A percentile compares a stretch with the other conserved stretches of the same genome.
These are phyloP conservation scores for Apistogramma diplotaenia DNA, from an alignment of 2,113 vertebrate species.

Conservation along the genomic window DNA sequence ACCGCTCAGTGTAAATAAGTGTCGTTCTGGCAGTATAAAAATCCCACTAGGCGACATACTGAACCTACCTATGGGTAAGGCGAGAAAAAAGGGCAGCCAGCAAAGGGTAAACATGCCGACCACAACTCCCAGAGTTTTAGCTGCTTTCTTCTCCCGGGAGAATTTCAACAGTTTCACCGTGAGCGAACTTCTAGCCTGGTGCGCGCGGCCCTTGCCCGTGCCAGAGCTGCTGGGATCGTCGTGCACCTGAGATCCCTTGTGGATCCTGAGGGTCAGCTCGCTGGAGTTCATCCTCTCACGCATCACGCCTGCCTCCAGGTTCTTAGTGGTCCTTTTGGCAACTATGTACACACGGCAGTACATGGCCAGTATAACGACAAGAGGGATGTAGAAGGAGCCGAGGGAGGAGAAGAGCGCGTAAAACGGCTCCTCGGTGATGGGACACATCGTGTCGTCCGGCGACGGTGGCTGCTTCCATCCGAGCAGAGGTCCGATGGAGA, in stretches of 20 bases:
- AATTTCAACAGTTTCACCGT: constrained; percentile 92
- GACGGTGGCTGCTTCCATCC: constrained; percentile 95
- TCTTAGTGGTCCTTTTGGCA: constrained; percentile 94
- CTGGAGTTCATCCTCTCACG: constrained; percentile 91
- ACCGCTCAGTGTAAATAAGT: not conserved
- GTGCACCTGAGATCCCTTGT: constrained; percentile 86
- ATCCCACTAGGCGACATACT: not conserved
- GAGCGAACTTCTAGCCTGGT: constrained; percentile 87
- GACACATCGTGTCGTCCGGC: constrained; percentile 85
- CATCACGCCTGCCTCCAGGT: constrained; percentile 95
- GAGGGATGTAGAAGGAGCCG: constrained; percentile 96
- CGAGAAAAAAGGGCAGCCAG: constrained; percentile 94
- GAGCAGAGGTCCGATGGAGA: constrained; percentile 94
- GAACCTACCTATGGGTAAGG: constrained; percentile 88
- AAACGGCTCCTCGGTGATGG: constrained; percentile 93
- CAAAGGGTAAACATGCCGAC: constrained; percentile 95
- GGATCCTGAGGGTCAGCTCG: constrained; percentile 93
- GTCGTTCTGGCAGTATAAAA: not conserved
- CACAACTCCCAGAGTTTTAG: constrained; percentile 93
- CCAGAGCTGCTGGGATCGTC: constrained; percentile 77
- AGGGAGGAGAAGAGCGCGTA: constrained; percentile 96
- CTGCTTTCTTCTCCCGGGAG: constrained; percentile 95
- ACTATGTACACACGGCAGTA: constrained; percentile 95
- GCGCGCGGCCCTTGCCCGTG: constrained; percentile 80
- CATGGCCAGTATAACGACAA: constrained; percentile 92